Evolutionary conservation across 1,140 invertebrate species (phyloP), one percentile per base, ranked within the genome.

Genomic region (Drosophila ogumai): DNA sequence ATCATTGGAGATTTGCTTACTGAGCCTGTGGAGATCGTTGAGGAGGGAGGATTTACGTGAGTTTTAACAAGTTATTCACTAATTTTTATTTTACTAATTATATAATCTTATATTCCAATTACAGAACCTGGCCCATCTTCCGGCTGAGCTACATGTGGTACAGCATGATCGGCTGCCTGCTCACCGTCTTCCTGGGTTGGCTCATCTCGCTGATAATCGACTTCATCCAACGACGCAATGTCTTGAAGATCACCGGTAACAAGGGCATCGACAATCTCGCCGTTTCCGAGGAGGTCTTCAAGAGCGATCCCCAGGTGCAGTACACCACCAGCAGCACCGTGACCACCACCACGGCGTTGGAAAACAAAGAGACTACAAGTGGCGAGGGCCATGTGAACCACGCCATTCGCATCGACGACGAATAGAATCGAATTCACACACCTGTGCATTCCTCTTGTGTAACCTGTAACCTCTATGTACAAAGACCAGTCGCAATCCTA

Each of bases 161-260:
- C 75, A 94, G 96, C n/a, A 94, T 95, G 31, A 95, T 97, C n/a
- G 97, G 96, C 2, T 96, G 95, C 49, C 68, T 95, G 1, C 92
- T 95, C 1, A 97, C 97, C 0, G 92, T 97, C 31, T 67, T 96
- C 4, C 92, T 96, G 13, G 97, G 97, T 2, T 90, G 96, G 32
- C 34, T 95, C 0, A 94, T 97, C 2, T 97, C 96, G 47, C 93
- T 95, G 2, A 72, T 95, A 1, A 96, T 96, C 7, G 95, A 95
- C 22, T 90, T 93, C 1, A 64, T 90, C n/a, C 85, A 92, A 44
- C 71, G 80, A 17, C 86, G 76, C 52, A 91, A 80, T 60, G 79
- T 92, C 0, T 54, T 91, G 2, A 81, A 75, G 46, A 92, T 92
- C 34, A 92, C 74, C 40, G 58, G 59, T n/a, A 81, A 73, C 31